Percentiles rank a stretch among this genome's conserved stretches.
Evolutionary conservation across 2,888 invertebrate genomes (phyloP).

Genomic region (Nomada lathburiana): DNA sequence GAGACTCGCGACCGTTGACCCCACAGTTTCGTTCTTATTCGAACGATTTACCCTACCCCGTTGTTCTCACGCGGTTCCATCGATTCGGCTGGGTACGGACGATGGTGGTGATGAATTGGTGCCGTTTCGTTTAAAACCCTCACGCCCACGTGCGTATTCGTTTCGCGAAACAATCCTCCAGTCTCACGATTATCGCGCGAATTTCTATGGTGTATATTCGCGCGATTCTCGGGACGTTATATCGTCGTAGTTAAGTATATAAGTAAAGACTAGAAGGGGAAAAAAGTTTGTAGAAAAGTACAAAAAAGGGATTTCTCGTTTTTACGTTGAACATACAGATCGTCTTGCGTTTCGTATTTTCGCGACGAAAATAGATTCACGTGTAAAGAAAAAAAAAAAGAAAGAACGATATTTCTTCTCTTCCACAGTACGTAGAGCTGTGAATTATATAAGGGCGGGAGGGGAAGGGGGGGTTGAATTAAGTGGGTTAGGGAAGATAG

Average conservation of each 20-base stretch:
- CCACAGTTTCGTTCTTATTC: conserved; percentile 51
- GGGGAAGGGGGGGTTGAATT: conserved; percentile 22
- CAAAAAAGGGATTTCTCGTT: conserved; percentile 77
- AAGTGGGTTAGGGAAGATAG: conserved; percentile 1
- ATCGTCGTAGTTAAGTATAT: conserved; percentile 69
- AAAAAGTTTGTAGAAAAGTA: conserved; percentile 81
- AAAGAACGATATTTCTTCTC: conserved; percentile 47
- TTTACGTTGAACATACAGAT: conserved; percentile 57
- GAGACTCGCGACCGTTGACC: conserved; percentile 48
- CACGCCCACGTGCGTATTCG: conserved; percentile 9
- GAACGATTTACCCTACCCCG: conserved; percentile 50
- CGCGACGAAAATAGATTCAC: conserved; percentile 39
- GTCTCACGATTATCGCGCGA: conserved; percentile 7
- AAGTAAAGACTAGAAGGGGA: conserved; percentile 71
- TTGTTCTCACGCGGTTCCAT: conserved; percentile 15
- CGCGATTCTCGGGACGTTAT: conserved; percentile 57
- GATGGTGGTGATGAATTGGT: conserved; percentile 60
- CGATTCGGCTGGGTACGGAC: conserved; percentile 14
- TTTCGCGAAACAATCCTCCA: conserved; percentile 35
- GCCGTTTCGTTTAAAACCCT: conserved; percentile 58
- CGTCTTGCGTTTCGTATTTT: conserved; percentile 51
- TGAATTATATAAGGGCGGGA: conserved; percentile 30
- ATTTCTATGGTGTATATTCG: conserved; percentile 44
- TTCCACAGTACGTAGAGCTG: conserved; percentile 61
- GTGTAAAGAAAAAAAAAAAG: conserved; percentile 18